These are phyloP conservation scores for Phania funesta DNA, from an alignment of 2,888 invertebrate genomes.

Conservation along the genomic window DNA sequence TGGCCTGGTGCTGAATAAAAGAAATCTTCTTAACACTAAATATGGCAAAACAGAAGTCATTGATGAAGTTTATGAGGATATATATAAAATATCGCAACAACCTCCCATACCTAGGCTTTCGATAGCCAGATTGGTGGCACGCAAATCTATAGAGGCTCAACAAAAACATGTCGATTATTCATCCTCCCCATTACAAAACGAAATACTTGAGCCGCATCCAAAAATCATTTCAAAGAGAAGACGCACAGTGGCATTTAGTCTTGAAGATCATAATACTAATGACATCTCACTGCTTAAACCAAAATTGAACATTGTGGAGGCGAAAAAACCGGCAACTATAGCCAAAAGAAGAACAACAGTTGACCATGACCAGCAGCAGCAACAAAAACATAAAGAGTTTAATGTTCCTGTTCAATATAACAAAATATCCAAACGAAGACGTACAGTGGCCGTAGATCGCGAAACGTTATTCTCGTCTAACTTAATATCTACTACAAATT, in stretches of 20 bases:
- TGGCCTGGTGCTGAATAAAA: conserved; percentile 74
- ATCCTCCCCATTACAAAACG: neutral
- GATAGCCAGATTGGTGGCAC: conserved; percentile 72
- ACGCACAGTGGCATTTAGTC: conserved; percentile 49
- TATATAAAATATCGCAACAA: conserved; percentile 71
- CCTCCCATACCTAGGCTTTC: conserved; percentile 74
- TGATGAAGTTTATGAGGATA: conserved; percentile 70
- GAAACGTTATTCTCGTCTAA: conserved; percentile 22
- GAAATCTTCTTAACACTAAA: conserved; percentile 71
- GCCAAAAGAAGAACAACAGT: conserved; percentile 33
- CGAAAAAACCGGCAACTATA: neutral
- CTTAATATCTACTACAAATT: conserved; percentile 4
- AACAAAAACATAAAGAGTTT: conserved; percentile 17
- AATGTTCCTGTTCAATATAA: conserved; percentile 52
- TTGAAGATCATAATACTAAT: conserved; percentile 32
- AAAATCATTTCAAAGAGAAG: conserved; percentile 45
- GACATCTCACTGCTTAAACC: neutral
- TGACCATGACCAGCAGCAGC: conserved; percentile 36
- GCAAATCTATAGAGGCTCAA: conserved; percentile 69
- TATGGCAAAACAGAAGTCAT: conserved; percentile 68
- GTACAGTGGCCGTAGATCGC: conserved; percentile 70
- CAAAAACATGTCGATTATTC: conserved; percentile 39
- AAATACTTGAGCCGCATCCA: neutral
- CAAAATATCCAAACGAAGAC: conserved; percentile 70
- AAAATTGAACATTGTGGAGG: neutral